Evolutionary conservation across 2,113 vertebrate species (phyloP).

Genomic region (Etheostoma spectabile): DNA sequence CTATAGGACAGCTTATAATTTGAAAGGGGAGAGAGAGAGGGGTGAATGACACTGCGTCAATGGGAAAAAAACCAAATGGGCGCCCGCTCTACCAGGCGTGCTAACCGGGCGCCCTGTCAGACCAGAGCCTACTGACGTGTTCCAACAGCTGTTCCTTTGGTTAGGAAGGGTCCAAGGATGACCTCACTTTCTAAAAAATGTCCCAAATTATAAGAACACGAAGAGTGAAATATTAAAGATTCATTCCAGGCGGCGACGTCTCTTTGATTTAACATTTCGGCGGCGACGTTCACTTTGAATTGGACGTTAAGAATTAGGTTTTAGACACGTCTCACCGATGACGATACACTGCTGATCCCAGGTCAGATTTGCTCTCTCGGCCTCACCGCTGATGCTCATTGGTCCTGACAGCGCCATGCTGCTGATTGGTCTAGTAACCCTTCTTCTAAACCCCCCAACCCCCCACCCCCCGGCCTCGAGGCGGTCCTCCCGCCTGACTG

Average conservation of each 20-base stretch:
- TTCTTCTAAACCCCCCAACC: background rate
- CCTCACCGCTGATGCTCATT: constrained; percentile 54
- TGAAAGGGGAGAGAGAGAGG: too few species aligned
- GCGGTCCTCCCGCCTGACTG: constrained; percentile 28
- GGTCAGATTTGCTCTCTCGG: constrained; percentile 30
- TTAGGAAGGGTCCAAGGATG: background rate
- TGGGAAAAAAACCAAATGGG: too few species aligned
- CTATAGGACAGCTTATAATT: too few species aligned
- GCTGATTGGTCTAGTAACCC: constrained; percentile 60
- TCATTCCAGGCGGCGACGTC: background rate
- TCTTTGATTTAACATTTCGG: background rate
- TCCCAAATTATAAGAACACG: background rate
- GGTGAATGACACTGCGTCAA: too few species aligned
- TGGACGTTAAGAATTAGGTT: background rate
- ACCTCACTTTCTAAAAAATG: background rate
- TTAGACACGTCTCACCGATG: background rate
- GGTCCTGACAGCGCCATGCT: constrained; percentile 62
- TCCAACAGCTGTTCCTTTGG: background rate
- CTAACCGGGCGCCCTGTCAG: too few species aligned
- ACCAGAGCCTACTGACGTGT: background rate
- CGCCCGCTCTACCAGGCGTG: too few species aligned
- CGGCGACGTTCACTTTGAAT: background rate
- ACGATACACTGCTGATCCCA: constrained; percentile 1
- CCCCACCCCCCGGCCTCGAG: background rate
- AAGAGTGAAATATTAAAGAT: too few species aligned